These are phyloP conservation scores for Holacanthella duospinosa DNA, from an alignment of 2,888 invertebrate genomes.

Conservation along the genomic window DNA sequence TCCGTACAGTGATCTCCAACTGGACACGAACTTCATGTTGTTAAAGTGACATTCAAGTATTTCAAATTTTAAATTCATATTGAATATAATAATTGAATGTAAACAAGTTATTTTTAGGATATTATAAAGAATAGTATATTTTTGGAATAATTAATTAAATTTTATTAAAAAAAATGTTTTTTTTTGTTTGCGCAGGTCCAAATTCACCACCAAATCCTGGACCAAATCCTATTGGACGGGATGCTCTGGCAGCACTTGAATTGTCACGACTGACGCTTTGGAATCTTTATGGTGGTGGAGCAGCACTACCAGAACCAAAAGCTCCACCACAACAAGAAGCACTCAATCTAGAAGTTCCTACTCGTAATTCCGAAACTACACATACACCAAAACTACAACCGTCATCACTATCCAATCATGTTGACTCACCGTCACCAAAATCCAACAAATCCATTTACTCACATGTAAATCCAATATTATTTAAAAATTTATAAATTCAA, in stretches of 20 bases:
- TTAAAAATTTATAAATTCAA: not conserved
- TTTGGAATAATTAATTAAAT: not conserved
- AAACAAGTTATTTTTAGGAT: too few species aligned
- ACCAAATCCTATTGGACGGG: slow-evolving; percentile 37
- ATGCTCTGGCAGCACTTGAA: slow-evolving; percentile 56
- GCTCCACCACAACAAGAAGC: slow-evolving; percentile 63
- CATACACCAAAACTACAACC: slow-evolving; percentile 37
- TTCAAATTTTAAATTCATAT: too few species aligned
- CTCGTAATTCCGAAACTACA: slow-evolving; percentile 37
- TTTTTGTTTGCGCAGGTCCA: slow-evolving; percentile 31
- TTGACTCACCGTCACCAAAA: slow-evolving; percentile 23
- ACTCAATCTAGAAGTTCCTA: slow-evolving; percentile 56
- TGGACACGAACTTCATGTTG: not conserved
- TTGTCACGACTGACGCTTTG: slow-evolving; percentile 68
- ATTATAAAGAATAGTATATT: too few species aligned
- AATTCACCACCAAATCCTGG: slow-evolving; percentile 36
- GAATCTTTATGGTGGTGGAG: slow-evolving; percentile 59
- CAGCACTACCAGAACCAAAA: slow-evolving; percentile 42
- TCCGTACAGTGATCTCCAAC: not conserved
- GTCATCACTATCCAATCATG: not conserved
- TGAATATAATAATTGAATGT: too few species aligned
- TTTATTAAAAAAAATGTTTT: too few species aligned
- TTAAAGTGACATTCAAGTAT: too few species aligned
- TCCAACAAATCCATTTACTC: slow-evolving; percentile 22
- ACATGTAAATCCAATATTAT: not conserved